Evolutionary conservation across 2,888 invertebrate genomes (phyloP).

Genomic region (Nomada fabriciana): DNA sequence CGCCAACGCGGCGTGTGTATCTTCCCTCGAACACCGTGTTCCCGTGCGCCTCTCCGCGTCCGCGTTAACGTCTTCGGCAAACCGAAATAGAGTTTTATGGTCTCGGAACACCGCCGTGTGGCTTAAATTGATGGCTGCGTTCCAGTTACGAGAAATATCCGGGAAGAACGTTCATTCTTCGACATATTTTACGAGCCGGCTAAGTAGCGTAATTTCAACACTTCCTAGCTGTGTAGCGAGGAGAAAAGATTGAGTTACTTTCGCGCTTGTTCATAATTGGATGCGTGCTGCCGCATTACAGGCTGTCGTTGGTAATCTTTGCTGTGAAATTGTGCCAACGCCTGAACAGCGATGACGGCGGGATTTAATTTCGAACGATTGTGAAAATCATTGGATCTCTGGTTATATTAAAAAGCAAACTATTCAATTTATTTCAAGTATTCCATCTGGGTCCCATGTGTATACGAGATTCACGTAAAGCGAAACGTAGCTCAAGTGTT

Average conservation of each 20-base stretch:
- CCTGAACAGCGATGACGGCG: too few relatives aligned
- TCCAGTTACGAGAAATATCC: constrained; percentile 1
- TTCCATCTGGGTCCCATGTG: too few relatives aligned
- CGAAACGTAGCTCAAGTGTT: too few relatives aligned
- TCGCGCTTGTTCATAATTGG: background rate
- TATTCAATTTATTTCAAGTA: too few relatives aligned
- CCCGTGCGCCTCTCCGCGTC: background rate
- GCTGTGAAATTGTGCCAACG: too few relatives aligned
- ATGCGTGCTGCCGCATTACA: background rate
- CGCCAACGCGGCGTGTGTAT: background rate
- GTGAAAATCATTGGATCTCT: too few relatives aligned
- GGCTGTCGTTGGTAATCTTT: too few relatives aligned
- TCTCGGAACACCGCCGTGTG: background rate
- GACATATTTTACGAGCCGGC: background rate
- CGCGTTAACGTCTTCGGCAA: background rate
- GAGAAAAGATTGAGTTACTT: background rate
- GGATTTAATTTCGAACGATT: too few relatives aligned
- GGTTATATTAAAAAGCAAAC: too few relatives aligned
- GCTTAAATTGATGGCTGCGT: background rate
- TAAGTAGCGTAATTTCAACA: background rate
- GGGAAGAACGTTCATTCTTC: background rate
- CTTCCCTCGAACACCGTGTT: too few relatives aligned
- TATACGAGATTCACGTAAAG: too few relatives aligned
- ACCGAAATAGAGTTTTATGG: constrained; percentile 22
- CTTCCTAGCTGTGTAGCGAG: background rate